Evolutionary conservation across 1,140 invertebrate genomes (phyloP), one percentile per base, ranked within the genome.

Genomic region (Cyphomyrmex costatus): DNA sequence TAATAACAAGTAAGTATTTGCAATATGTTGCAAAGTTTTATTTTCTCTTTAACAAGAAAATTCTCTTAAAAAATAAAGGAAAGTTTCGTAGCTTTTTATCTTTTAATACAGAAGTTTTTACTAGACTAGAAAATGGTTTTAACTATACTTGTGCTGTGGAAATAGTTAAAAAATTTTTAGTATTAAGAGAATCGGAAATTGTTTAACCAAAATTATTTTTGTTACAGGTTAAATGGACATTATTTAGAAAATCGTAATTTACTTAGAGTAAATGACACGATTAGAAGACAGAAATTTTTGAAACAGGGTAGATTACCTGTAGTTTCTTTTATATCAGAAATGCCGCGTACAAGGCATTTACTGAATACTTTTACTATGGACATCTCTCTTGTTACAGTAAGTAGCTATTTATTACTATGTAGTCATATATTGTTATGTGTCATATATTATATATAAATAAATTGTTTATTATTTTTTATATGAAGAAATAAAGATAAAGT

Each of bases 341-440:
- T 98, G 93, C 98, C 98, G 0, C 96, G 96, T 83, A 98, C 98
- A 0, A 96, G 96, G 86, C 98, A 99, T 92, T 98, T 98, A 93
- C 95, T 98, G 7, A 96, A 97, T 88, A 97, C 98, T 60, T 98
- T 99, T 90, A 96, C 97, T 7, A 97, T 99, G 49, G 98, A 99
- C 93, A n/a, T n/a, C n/a, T 96, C 96, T 74, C 92, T 98, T 19
- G 97, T 96, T 87, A 97, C 97, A 76, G 98, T 98, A 95, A 96
- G 96, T 95, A 70, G 36, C 83, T 60, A 53, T 61, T 36, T 65
- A 0, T 63, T 10, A 36, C 8, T 33, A 33, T 7, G 10, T 42
- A 8, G 36, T 42, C 10, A 42, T 42, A 42, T 42, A 42, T 8
- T 42, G 10, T 42, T 10, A 42, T 42, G 2, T 42, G 10, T 42